These are phyloP conservation scores for Acanthoscelides obtectus DNA, from an alignment of 2,888 invertebrate species.

Conservation along the genomic window DNA sequence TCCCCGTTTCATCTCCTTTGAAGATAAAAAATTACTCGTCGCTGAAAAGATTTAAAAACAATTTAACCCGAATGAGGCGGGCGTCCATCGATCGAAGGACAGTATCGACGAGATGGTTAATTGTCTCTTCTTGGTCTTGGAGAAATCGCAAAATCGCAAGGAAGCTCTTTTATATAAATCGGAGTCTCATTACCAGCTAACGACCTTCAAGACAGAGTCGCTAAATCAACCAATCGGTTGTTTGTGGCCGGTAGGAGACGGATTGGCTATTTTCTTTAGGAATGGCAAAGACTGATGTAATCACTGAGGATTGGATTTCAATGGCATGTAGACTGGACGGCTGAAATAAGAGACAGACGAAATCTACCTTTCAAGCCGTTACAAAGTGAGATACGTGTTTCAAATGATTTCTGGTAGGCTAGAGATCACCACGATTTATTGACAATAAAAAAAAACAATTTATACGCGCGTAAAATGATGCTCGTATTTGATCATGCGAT, in stretches of 20 bases:
- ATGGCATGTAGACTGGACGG: neutral
- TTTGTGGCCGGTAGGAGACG: neutral
- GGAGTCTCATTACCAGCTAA: slow-evolving; percentile 40
- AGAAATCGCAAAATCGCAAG: slow-evolving; percentile 12
- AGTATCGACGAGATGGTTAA: slow-evolving; percentile 8
- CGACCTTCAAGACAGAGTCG: neutral
- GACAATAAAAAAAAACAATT: too few species aligned
- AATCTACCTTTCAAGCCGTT: too few species aligned
- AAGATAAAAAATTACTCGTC: slow-evolving; percentile 16
- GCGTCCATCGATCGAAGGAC: slow-evolving; percentile 10
- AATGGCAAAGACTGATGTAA: neutral
- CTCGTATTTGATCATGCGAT: too few species aligned
- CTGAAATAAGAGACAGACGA: too few species aligned
- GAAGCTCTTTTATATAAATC: slow-evolving; percentile 42
- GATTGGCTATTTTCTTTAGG: neutral
- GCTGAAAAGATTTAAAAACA: slow-evolving; percentile 19
- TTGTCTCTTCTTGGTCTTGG: slow-evolving; percentile 15
- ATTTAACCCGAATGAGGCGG: slow-evolving; percentile 20
- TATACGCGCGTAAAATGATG: too few species aligned
- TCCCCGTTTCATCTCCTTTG: neutral
- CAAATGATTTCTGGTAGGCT: too few species aligned
- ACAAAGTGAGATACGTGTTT: too few species aligned
- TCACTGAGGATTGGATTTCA: neutral
- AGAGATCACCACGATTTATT: too few species aligned
- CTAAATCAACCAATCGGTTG: neutral